phyloP scores from a whole-genome alignment of 2,113 vertebrate species.

The Oxygymnocypris stewartii region DNA sequence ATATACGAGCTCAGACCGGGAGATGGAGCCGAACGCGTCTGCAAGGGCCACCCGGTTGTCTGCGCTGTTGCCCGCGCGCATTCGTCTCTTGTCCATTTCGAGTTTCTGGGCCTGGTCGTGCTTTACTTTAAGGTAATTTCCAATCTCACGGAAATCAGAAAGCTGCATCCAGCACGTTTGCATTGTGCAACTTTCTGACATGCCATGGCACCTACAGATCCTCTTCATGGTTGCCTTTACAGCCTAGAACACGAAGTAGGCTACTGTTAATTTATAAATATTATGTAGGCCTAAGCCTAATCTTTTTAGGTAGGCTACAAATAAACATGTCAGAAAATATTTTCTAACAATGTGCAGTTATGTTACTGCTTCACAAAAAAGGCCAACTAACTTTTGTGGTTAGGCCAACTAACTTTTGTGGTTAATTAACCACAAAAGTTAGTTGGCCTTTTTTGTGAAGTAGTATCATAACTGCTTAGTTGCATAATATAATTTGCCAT shows the following conservation, averaged over 20 bases:
- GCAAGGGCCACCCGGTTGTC: slow-evolving; percentile 80
- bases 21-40: slow-evolving; percentile 78
- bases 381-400: too few relatives aligned
- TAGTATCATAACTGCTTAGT: background rate
- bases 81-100: slow-evolving; percentile 83
- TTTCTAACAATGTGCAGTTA: background rate
- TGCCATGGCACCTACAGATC: slow-evolving; percentile 93
- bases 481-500: background rate
- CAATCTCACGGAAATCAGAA: slow-evolving; percentile 87
- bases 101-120: slow-evolving; percentile 87
- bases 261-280: background rate
- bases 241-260: slow-evolving; percentile 70
- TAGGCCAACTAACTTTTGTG: background rate
- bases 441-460: background rate
- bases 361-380: background rate
- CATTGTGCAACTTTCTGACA: slow-evolving; percentile 95
- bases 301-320: background rate
- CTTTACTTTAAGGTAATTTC: slow-evolving; percentile 89
- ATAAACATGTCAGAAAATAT: background rate
- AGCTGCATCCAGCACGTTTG: slow-evolving; percentile 96
- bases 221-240: slow-evolving; percentile 89
- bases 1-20: slow-evolving; percentile 84
- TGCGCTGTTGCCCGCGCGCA: slow-evolving; percentile 86
- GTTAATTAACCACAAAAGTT: background rate
- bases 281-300: background rate